These are phyloP conservation scores for Poecilobothrus nobilitatus DNA, from an alignment of 2,888 invertebrate species.

Conservation along the genomic window DNA sequence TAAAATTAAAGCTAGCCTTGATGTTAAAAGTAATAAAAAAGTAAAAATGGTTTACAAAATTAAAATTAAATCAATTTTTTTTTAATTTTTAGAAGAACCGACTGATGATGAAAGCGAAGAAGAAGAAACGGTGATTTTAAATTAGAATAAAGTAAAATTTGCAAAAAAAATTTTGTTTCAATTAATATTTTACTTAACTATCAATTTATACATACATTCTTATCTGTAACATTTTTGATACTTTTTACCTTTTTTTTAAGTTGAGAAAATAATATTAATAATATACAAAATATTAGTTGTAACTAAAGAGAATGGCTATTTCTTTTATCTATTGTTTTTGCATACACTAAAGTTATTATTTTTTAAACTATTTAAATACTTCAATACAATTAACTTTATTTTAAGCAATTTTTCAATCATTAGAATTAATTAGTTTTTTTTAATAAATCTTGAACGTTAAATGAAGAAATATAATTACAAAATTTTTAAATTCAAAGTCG, in stretches of 20 bases:
- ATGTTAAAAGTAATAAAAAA: not conserved
- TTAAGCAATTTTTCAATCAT: not conserved
- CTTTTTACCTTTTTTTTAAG: not conserved
- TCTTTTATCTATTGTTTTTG: too few species aligned
- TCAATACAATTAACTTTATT: not conserved
- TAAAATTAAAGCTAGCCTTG: conserved; percentile 11
- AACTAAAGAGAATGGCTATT: too few species aligned
- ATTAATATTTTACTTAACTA: conserved; percentile 10
- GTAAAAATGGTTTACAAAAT: too few species aligned
- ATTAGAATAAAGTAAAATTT: conserved; percentile 14
- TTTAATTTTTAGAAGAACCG: conserved; percentile 18
- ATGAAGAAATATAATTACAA: not conserved
- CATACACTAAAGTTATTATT: too few species aligned
- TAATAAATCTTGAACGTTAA: not conserved
- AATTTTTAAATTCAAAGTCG: not conserved
- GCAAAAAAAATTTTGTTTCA: conserved; percentile 12
- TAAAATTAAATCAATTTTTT: too few species aligned
- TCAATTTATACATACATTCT: not conserved
- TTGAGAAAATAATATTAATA: not conserved
- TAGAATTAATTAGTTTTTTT: too few species aligned
- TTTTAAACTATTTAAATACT: too few species aligned
- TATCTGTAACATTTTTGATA: not conserved
- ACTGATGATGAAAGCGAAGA: conserved; percentile 31
- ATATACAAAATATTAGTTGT: too few species aligned
- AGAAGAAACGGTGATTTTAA: conserved; percentile 27